Conservation (phyloP, 64 coral and sea anemone species). For the Dendrophyllia cribrosa region DNA sequence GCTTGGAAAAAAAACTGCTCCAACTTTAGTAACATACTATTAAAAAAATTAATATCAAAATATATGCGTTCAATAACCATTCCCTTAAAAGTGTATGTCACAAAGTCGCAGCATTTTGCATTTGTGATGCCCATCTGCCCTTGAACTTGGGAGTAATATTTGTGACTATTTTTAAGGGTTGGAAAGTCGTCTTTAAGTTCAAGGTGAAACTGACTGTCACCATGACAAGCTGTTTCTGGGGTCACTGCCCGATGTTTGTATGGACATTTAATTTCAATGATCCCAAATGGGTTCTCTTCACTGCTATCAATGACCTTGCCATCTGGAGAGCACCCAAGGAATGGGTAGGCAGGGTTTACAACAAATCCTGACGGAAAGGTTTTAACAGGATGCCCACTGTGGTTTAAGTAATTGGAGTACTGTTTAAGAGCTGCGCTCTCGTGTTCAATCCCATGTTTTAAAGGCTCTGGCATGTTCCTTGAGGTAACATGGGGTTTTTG, state of each 20-base stretch:
- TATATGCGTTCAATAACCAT: slow-evolving; percentile 9
- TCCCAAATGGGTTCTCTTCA: slow-evolving; percentile 28
- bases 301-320: slow-evolving; percentile 21
- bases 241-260: slow-evolving; percentile 45
- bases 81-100: slow-evolving; percentile 5
- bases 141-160: slow-evolving; percentile 42
- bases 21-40: background rate
- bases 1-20: no score
- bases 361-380: background rate
- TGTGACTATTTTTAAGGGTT: slow-evolving; percentile 37
- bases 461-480: slow-evolving; percentile 43
- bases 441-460: slow-evolving; percentile 50
- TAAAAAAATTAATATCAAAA: background rate
- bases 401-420: slow-evolving; percentile 20
- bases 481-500: background rate
- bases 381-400: slow-evolving; percentile 29
- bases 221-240: slow-evolving; percentile 47
- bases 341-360: slow-evolving; percentile 24
- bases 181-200: slow-evolving; percentile 45
- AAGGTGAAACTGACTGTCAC: slow-evolving; percentile 43
- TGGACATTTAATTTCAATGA: slow-evolving; percentile 57
- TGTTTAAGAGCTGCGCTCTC: slow-evolving; percentile 17
- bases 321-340: slow-evolving; percentile 31
- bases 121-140: background rate
- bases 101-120: background rate